Evolutionary conservation across 2,797 vertebrate species (phyloP).

Genomic region (Pampus argenteus): DNA sequence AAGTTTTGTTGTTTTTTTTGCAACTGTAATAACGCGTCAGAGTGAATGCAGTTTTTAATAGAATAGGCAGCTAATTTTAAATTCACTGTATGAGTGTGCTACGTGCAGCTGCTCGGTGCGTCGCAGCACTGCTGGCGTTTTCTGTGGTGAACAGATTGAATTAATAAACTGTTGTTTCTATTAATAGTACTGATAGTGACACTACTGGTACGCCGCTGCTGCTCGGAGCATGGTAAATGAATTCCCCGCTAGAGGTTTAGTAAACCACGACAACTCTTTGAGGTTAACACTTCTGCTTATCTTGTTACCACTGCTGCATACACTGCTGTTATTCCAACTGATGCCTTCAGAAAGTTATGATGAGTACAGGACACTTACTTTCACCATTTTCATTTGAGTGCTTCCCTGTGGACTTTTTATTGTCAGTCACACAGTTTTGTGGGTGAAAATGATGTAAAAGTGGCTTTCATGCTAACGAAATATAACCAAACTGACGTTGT

Average conservation of each 20-base stretch:
- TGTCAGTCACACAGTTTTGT: too few species aligned
- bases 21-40: not conserved
- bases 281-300: conserved; percentile 37
- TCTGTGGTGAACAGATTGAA: not conserved
- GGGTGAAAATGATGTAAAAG: too few species aligned
- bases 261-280: conserved; percentile 9
- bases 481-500: too few species aligned
- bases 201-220: too few species aligned
- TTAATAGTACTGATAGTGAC: not conserved
- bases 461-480: too few species aligned
- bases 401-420: too few species aligned
- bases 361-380: too few species aligned
- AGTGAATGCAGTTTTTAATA: not conserved
- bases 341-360: not conserved
- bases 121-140: not conserved
- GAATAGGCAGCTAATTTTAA: not conserved
- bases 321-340: not conserved
- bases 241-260: conserved; percentile 7
- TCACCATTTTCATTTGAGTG: too few species aligned
- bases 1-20: too few species aligned
- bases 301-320: not conserved
- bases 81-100: not conserved
- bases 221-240: not conserved
- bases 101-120: not conserved
- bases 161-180: not conserved